Base-by-base conservation (phyloP, 2,797 vertebrate genomes). In the Artibeus lituratus region DNA sequence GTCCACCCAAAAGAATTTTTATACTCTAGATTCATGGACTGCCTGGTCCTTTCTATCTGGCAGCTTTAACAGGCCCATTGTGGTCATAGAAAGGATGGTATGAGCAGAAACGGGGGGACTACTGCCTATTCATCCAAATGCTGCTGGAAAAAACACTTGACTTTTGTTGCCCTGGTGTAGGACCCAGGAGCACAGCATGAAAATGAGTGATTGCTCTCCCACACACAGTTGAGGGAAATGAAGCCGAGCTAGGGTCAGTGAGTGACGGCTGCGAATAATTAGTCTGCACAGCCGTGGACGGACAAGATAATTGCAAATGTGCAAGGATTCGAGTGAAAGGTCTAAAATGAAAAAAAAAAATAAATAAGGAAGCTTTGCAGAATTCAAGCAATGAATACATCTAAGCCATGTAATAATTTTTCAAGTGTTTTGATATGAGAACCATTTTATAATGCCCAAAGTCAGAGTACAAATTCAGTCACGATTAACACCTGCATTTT, bases 211-310 rank as follows among this genome's bases (percentile, higher is more conserved):
- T 29, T 16, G 29, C 12, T 74, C 35, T 65, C 35, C 9, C 18
- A 14, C 8, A 8, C 37, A 2, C 7, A 12, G 26, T 12, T 19
- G 35, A 82, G 11, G 39, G 15, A 62, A 80, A 47, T 3, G 39
- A 72, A n/a, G 26, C 12, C 5, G 1, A 12, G 21, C 5, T 0
- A 12, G 21, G 77, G 51, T 44, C 62, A 26, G 10, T 9, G 32
- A 65, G 35, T 19, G 76, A 59, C 2, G 1, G 10, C 2, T 29
- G 14, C 7, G 2, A 2, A 29, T n/a, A 15, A 26, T 12, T n/a
- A 69, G 12, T 22, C 14, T 24, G 8, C 16, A 7, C 35, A 24
- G 18, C 15, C 35, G 1, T 9, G 32, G 62, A 10, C 42, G 62
- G 21, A 29, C 15, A 8, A 67, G 29, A 35, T 73, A 18, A 39